Evolutionary conservation across 2,113 vertebrate species (phyloP).

Genomic region (Fulmarus glacialis): DNA sequence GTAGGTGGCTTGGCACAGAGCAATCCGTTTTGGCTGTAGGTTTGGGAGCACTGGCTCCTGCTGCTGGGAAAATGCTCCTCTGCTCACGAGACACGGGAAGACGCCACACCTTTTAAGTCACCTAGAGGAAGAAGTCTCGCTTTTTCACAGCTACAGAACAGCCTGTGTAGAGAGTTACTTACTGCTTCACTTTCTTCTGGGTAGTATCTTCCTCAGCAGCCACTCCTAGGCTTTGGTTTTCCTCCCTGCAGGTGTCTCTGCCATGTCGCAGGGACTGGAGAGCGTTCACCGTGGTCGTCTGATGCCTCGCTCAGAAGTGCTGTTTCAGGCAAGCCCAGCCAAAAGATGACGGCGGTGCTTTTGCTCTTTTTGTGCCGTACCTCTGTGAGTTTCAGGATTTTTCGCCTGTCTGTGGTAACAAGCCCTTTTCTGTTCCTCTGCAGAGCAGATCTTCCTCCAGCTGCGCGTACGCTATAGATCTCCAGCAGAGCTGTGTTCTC

Average conservation of each 20-base stretch:
- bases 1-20: not conserved
- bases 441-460: not conserved
- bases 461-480: rapidly evolving
- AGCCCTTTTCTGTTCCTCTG: not conserved
- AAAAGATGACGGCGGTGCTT: rapidly evolving
- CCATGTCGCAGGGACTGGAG: rapidly evolving
- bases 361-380: not conserved
- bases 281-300: rapidly evolving
- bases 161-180: not conserved
- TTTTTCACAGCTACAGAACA: not conserved
- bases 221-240: not conserved
- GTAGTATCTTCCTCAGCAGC: not conserved
- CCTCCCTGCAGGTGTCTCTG: not conserved
- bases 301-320: not conserved
- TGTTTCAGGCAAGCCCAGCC: not conserved
- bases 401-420: rapidly evolving
- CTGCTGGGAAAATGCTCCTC: not conserved
- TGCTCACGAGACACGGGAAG: not conserved
- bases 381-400: not conserved
- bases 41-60: not conserved
- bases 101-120: not conserved
- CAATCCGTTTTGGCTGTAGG: not conserved
- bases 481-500: not conserved
- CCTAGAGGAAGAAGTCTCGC: not conserved
- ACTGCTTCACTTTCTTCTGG: not conserved